phyloP scores from a whole-genome alignment of 23 tunicate species.

The Aplidium turbinatum region DNA sequence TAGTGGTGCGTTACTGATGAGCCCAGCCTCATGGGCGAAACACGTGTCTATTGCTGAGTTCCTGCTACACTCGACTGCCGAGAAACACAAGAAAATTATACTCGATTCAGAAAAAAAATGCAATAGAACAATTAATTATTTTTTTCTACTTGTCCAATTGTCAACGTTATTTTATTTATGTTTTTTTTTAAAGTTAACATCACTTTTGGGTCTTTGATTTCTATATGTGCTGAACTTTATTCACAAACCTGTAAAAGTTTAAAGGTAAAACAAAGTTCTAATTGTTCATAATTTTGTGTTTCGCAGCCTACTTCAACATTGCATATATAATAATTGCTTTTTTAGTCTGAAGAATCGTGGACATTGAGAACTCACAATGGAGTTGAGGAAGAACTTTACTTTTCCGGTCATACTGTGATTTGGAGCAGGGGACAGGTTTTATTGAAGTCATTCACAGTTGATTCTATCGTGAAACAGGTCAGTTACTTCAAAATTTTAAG shows the following conservation, averaged over 20 bases:
- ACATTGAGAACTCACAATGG: slow-evolving; percentile 42
- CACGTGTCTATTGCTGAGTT: too few species aligned
- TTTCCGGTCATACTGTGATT: slow-evolving; percentile 73
- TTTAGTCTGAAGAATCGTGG: slow-evolving; percentile 62
- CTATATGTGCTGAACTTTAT: neutral
- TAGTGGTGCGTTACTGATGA: too few species aligned
- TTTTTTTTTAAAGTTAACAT: too few species aligned
- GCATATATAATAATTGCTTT: neutral
- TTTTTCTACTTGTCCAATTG: too few species aligned
- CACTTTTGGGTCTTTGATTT: too few species aligned
- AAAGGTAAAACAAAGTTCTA: neutral
- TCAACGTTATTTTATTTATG: too few species aligned
- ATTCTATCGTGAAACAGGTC: slow-evolving; percentile 72
- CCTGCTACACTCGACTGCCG: too few species aligned
- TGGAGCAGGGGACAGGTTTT: slow-evolving; percentile 81
- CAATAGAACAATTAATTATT: too few species aligned
- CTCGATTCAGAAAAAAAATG: too few species aligned
- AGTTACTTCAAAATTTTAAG: too few species aligned
- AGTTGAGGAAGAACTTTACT: slow-evolving; percentile 73
- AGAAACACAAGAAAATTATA: too few species aligned
- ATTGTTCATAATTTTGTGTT: neutral
- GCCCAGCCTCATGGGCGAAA: too few species aligned
- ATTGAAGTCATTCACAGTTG: slow-evolving; percentile 75
- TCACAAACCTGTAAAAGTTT: neutral
- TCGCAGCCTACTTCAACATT: neutral